Evolutionary conservation across 2,888 invertebrate species (phyloP).

Genomic region (Callinectes sapidus): DNA sequence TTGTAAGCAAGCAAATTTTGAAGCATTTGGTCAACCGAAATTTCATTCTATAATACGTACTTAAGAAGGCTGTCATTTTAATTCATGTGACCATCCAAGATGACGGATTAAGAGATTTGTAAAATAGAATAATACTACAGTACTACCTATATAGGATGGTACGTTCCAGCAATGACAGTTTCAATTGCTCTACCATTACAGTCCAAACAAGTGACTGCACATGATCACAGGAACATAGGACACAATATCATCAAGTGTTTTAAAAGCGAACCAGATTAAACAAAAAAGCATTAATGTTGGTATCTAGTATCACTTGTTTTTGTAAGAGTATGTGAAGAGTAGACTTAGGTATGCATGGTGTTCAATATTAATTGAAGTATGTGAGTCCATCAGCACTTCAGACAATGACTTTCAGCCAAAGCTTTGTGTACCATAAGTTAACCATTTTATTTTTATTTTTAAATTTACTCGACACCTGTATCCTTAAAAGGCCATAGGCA

Average conservation of each 20-base stretch:
- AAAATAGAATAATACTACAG: background rate
- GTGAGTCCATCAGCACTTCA: slow-evolving; percentile 2
- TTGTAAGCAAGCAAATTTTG: background rate
- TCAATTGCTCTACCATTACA: background rate
- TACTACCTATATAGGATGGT: background rate
- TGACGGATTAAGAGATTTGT: background rate
- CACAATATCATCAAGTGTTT: background rate
- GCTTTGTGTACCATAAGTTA: slow-evolving; percentile 4
- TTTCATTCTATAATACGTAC: background rate
- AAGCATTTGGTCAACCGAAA: background rate
- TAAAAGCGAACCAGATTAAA: background rate
- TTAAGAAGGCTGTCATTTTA: background rate
- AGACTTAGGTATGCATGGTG: background rate
- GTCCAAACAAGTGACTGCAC: background rate
- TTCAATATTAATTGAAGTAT: slow-evolving; percentile 1
- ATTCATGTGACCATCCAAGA: background rate
- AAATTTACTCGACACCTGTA: background rate
- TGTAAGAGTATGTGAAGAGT: background rate
- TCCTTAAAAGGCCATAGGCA: background rate
- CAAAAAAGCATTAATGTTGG: background rate
- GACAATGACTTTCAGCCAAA: slow-evolving; percentile 13
- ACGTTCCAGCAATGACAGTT: background rate
- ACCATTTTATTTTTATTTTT: background rate
- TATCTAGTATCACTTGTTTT: background rate
- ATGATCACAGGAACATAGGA: background rate